Percentiles rank a stretch among this genome's conserved stretches.
Evolutionary conservation across 2,888 invertebrate genomes (phyloP).

Genomic region (Apamea epomidion): DNA sequence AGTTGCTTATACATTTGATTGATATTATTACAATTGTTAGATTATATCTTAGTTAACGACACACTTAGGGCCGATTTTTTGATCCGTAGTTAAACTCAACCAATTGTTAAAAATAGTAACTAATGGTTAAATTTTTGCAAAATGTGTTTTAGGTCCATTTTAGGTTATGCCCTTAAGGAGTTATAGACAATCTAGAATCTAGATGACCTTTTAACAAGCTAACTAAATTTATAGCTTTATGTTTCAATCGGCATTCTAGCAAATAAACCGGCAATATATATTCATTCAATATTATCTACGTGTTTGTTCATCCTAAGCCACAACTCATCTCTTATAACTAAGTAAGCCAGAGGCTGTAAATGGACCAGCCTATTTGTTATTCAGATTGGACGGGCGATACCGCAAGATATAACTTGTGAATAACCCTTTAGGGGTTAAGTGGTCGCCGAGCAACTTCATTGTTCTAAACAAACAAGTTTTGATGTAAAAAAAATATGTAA

Average conservation of each 20-base stretch:
- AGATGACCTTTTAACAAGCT: not conserved
- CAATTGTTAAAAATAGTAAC: too few relatives aligned
- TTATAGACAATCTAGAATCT: not conserved
- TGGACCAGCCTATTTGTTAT: conserved; percentile 71
- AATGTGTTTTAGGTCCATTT: too few relatives aligned
- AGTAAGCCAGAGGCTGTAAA: conserved; percentile 53
- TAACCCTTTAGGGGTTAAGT: conserved; percentile 66
- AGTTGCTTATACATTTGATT: not conserved
- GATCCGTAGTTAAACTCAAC: too few relatives aligned
- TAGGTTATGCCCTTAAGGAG: too few relatives aligned
- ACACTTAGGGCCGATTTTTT: too few relatives aligned
- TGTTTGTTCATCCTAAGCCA: too few relatives aligned
- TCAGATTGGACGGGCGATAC: conserved; percentile 65
- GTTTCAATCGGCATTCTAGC: not conserved
- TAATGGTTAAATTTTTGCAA: too few relatives aligned
- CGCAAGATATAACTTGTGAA: conserved; percentile 52
- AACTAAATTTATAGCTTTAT: not conserved
- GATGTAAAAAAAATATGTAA: not conserved
- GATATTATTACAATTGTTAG: not conserved
- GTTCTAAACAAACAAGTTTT: conserved; percentile 3
- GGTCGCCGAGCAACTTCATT: conserved; percentile 45
- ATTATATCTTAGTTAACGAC: not conserved
- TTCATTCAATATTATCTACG: not conserved
- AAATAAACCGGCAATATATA: not conserved
- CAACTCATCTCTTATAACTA: conserved; percentile 52